phyloP scores from a whole-genome alignment of 2,888 invertebrate genomes.

The Epiperipatus broadwayi region DNA sequence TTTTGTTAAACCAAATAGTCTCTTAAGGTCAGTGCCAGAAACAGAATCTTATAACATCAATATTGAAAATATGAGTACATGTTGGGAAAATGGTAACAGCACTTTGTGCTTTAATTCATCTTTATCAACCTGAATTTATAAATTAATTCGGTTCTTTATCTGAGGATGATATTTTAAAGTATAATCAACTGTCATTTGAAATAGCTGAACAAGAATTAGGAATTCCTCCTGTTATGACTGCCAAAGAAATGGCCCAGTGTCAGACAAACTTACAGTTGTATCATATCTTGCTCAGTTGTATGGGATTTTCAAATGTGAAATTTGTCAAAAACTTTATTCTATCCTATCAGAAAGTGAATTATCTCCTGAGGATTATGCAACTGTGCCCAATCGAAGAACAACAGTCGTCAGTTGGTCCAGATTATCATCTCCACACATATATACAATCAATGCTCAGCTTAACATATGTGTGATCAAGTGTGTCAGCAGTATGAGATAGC shows the following conservation, averaged over 20 bases:
- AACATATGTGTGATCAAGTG: too few species aligned
- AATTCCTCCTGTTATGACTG: conserved; percentile 46
- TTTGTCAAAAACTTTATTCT: too few species aligned
- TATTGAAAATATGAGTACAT: conserved; percentile 45
- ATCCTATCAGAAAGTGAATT: too few species aligned
- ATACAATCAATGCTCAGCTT: too few species aligned
- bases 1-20: conserved; percentile 49
- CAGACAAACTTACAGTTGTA: conserved; percentile 53
- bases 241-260: conserved; percentile 50
- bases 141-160: conserved; percentile 49
- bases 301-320: conserved; percentile 72
- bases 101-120: conserved; percentile 52
- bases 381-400: too few species aligned
- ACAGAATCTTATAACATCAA: conserved; percentile 40
- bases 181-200: conserved; percentile 65
- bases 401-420: too few species aligned
- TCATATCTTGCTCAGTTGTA: conserved; percentile 73
- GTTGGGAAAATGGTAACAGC: conserved; percentile 47
- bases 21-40: conserved; percentile 58
- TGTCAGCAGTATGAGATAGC: too few species aligned
- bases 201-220: conserved; percentile 65
- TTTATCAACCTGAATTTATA: conserved; percentile 68
- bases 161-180: conserved; percentile 42
- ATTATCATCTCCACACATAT: too few species aligned
- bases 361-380: too few species aligned